A percentile compares a stretch with the other conserved stretches of the same genome.
These are phyloP conservation scores for Sturnus vulgaris DNA, from an alignment of 2,113 vertebrate genomes.

Conservation along the genomic window DNA sequence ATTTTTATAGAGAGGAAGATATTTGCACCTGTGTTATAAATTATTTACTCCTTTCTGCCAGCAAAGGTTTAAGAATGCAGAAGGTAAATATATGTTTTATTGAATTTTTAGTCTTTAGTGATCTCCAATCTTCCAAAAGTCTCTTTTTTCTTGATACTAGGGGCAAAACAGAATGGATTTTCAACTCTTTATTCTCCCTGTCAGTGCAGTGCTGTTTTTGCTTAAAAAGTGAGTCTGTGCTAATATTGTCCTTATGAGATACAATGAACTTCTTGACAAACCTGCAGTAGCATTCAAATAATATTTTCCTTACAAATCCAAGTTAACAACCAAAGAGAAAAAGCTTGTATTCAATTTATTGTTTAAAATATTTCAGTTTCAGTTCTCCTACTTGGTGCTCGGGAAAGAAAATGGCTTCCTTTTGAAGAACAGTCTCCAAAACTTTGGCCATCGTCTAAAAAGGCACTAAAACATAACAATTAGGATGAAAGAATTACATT, in stretches of 20 bases:
- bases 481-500: neutral
- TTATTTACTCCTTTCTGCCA: neutral
- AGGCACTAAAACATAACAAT: neutral
- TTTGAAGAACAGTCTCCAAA: neutral
- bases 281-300: neutral
- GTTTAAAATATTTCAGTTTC: neutral
- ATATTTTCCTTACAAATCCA: neutral
- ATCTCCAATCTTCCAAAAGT: neutral
- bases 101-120: neutral
- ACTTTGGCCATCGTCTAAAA: neutral
- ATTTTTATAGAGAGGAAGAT: neutral
- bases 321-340: neutral
- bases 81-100: neutral
- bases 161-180: neutral
- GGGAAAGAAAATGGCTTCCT: neutral
- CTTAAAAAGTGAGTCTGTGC: neutral
- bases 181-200: neutral
- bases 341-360: neutral
- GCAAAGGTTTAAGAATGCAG: neutral
- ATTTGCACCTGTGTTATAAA: neutral
- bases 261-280: neutral
- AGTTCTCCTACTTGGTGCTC: neutral
- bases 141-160: neutral
- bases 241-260: neutral
- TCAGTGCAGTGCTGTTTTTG: neutral